Base-by-base conservation (phyloP, 1,140 invertebrate genomes). In the Rhagoletis pomonella region DNA sequence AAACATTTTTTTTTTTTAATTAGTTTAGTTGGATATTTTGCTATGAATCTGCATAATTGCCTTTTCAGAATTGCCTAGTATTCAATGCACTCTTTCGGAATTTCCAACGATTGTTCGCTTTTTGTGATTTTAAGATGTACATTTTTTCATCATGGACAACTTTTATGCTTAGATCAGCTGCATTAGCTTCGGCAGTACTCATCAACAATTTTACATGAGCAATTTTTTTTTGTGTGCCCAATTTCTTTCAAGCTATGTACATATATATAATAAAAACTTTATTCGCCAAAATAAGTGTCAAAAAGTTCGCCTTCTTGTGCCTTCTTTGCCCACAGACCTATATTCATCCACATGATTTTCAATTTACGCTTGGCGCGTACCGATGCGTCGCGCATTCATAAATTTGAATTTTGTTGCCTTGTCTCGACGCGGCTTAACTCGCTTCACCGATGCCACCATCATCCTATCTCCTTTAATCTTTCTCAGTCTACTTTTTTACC, bases 331-430 rank as follows among this genome's bases (percentile, higher is more conserved):
- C 50, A 55, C 50, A 55, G 5, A 55, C 50, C 1, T 55, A 55
- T 10, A 55, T 10, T 5, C 50, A 73, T 14, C 39, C 67, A 73
- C 44, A 73, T 73, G 67, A 0, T 14, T n/a, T 1, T 6, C 44
- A 14, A n/a, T 44, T 14, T 73, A 73, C 42, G n/a, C 12, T 73
- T 73, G 42, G 39, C 17, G 67, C 67, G 67, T 29, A 47, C 67
- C 29, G 29, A 29, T 29, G 29, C 29, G 29, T 29, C 29, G 29
- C 29, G 67, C 67, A 14, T 17, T 42, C 67, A 73, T 73, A 73
- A 73, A 73, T 73, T 73, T 73, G 67, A 73, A 73, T 73, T 73
- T 73, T 42, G 67, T 73, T 73, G 67, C 14, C 67, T 73, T 73
- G 67, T 73, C 67, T 47, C 67, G 67, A 12, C 14, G 67, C 42